Evolutionary conservation across 2,113 vertebrate species (phyloP).

Genomic region (Mobula birostris): DNA sequence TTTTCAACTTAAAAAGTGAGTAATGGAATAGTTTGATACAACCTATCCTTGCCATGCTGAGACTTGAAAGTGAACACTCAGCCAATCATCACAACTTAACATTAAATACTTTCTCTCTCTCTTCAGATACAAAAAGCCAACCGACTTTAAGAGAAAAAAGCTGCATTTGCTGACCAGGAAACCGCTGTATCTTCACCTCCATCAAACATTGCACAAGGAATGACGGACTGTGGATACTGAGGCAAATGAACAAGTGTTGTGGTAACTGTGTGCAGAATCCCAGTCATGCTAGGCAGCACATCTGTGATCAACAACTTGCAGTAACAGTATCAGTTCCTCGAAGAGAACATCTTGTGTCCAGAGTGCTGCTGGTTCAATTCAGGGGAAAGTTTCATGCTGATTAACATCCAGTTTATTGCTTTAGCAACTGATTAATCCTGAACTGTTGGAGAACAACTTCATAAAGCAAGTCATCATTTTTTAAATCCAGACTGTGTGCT

Average conservation of each 20-base stretch:
- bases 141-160: constrained; percentile 98
- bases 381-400: neutral
- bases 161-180: constrained; percentile 95
- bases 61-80: no score
- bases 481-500: neutral
- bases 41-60: no score
- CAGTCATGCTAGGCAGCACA: neutral
- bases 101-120: constrained; percentile 18
- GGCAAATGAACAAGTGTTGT: constrained; percentile 36
- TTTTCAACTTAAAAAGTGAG: no score
- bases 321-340: neutral
- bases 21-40: no score
- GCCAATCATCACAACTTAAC: no score
- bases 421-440: constrained; percentile 14
- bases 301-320: constrained; percentile 7
- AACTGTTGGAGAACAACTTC: neutral
- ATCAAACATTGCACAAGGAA: constrained; percentile 92
- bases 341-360: neutral
- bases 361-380: neutral
- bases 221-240: constrained; percentile 54
- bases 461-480: neutral
- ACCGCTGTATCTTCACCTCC: constrained; percentile 95
- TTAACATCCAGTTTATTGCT: constrained; percentile 21
- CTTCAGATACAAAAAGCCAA: constrained; percentile 95
- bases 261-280: neutral